A percentile compares a stretch with the other conserved stretches of the same genome.
Evolutionary conservation across 2,113 vertebrate species (phyloP).

Genomic region (Albula goreensis): DNA sequence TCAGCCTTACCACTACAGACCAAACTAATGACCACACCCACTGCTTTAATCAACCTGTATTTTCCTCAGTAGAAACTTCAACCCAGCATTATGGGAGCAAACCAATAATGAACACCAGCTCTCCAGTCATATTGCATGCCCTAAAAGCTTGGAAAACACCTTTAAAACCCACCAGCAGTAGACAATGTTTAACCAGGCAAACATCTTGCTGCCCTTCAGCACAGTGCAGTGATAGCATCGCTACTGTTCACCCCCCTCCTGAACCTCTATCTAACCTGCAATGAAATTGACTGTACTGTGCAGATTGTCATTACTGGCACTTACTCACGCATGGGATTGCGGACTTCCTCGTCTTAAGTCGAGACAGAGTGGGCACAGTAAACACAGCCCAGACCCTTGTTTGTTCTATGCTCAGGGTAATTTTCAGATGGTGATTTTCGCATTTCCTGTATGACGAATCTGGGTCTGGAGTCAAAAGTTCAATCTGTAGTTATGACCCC

Average conservation of each 20-base stretch:
- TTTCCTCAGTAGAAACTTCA: not conserved
- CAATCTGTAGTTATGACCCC: not conserved
- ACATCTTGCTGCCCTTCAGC: not conserved
- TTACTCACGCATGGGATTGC: not conserved
- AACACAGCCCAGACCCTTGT: not conserved
- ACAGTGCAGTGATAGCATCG: not conserved
- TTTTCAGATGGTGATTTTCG: not conserved
- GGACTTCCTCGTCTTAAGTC: not conserved
- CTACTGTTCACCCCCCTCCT: not conserved
- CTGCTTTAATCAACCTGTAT: not conserved
- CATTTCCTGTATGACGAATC: slow-evolving; percentile 16
- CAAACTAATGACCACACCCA: not conserved
- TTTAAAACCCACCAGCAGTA: not conserved
- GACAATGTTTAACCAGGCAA: not conserved
- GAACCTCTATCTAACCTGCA: not conserved
- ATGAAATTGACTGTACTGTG: not conserved
- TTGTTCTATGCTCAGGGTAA: not conserved
- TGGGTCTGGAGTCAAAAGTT: slow-evolving; percentile 12
- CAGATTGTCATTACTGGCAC: not conserved
- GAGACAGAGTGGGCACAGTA: not conserved
- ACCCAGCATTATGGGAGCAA: not conserved
- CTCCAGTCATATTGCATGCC: not conserved
- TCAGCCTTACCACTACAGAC: not conserved
- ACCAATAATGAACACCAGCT: not conserved
- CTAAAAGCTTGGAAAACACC: not conserved